Base-by-base conservation (phyloP, 2,797 vertebrate genomes). In the Lates japonicus region DNA sequence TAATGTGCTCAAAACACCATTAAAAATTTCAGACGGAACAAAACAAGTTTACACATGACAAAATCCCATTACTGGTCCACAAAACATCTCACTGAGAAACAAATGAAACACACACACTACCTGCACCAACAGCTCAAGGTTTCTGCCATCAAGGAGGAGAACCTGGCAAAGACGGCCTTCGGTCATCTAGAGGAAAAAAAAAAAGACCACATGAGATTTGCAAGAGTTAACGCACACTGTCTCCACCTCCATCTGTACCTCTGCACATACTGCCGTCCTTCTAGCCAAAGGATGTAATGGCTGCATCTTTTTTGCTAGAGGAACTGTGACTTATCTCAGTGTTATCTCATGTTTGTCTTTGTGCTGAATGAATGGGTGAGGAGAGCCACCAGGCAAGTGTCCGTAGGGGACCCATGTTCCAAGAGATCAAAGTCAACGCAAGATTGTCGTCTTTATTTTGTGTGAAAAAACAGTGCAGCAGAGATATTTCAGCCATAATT, bases 101-200 rank as follows among this genome's bases (percentile, higher is more conserved):
- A 52, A 49, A 19, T 54, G 2, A 8, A 82, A 67, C 35, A 7
- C 33, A 61, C 0, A 31, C 54, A 80, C 3, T 95, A 99, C 98
- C 97, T 99, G 98, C 88, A 99, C 98, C 93, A 99, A 95, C 89
- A 99, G 96, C 92, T 99, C 98, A 94, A 99, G 94, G 84, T 97
- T 97, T 87, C 98, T 96, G 88, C 96, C 97, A 88, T 99, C 98
- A 39, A 99, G 96, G 88, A 99, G 97, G 84, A 96, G 96, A 78
- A 99, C 95, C 94, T 97, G 97, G 92, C 97, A 99, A 87, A 96
- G 96, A 73, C 97, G 96, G 77, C 98, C 98, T 91, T 99, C 98
- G 35, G 97, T 97, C 98, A 99, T 99, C 98, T 99, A 85, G 33
- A 86, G 55, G 6, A 39, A 22, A 76, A 70, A 39, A 88, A 29